These are phyloP conservation scores for Harpalus rufipes DNA, from an alignment of 2,888 invertebrate genomes.

Conservation along the genomic window DNA sequence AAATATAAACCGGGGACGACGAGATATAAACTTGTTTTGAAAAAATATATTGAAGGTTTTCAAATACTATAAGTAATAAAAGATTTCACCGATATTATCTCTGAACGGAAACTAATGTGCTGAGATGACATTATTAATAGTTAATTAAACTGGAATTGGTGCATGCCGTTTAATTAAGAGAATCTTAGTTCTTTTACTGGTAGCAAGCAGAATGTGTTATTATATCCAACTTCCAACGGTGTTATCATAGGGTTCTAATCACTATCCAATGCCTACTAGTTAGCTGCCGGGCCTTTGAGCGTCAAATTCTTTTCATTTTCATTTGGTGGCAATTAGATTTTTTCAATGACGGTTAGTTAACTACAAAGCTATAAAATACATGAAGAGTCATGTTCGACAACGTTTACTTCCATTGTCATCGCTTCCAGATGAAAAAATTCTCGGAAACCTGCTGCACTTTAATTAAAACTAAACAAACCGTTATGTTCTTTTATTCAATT, in stretches of 20 bases:
- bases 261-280: constrained; percentile 26
- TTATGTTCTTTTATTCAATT: constrained; percentile 47
- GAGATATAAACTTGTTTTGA: too few species aligned
- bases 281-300: constrained; percentile 15
- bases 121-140: not conserved
- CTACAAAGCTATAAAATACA: constrained; percentile 59
- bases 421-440: constrained; percentile 21
- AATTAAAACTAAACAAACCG: constrained; percentile 60
- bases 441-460: constrained; percentile 46
- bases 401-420: constrained; percentile 17
- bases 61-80: too few species aligned
- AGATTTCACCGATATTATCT: too few species aligned
- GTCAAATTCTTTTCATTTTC: constrained; percentile 48
- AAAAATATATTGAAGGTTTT: too few species aligned
- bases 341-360: constrained; percentile 54
- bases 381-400: constrained; percentile 49
- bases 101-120: too few species aligned
- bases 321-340: constrained; percentile 17
- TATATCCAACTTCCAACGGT: not conserved
- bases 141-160: not conserved
- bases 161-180: constrained; percentile 16
- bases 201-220: constrained; percentile 25
- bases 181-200: constrained; percentile 27
- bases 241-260: constrained; percentile 35
- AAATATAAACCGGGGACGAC: too few species aligned